phyloP scores from a whole-genome alignment of 2,113 vertebrate species.

The Ceratotherium simum region DNA sequence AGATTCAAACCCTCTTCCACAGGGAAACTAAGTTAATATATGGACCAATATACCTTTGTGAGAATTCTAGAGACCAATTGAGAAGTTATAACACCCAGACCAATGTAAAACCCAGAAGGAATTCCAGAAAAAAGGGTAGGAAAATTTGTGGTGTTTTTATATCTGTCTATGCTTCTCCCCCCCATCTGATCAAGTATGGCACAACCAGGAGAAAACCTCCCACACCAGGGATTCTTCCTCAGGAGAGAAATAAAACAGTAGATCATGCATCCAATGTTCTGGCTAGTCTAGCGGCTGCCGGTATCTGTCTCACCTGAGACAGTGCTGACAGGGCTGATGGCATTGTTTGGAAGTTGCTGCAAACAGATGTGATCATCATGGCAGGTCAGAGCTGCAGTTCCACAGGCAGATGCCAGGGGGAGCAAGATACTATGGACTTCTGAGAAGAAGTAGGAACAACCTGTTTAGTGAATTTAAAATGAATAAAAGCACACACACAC shows the following conservation, averaged over 20 bases:
- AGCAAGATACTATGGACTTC: background rate
- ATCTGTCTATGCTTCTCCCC: background rate
- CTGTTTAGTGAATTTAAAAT: background rate
- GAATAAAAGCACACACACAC: background rate
- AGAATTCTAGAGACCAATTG: background rate
- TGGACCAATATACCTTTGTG: background rate
- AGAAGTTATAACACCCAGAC: background rate
- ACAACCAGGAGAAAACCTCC: background rate
- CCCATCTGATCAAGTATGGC: background rate
- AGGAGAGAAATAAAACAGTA: background rate
- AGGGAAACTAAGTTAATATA: background rate
- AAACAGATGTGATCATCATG: background rate
- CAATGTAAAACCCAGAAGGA: background rate
- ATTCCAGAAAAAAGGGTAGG: background rate
- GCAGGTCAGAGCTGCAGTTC: background rate
- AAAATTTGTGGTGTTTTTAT: background rate
- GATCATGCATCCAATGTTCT: background rate
- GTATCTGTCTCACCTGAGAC: background rate
- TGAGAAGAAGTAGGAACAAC: background rate
- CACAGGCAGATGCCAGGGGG: background rate
- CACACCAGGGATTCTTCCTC: background rate
- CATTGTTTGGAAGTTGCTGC: background rate
- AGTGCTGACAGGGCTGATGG: background rate
- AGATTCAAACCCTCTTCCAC: background rate
- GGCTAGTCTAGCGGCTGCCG: background rate